Percentiles rank a stretch among this genome's conserved stretches.
Evolutionary conservation across 2,797 vertebrate species (phyloP).

Genomic region (Lepus oiostolus): DNA sequence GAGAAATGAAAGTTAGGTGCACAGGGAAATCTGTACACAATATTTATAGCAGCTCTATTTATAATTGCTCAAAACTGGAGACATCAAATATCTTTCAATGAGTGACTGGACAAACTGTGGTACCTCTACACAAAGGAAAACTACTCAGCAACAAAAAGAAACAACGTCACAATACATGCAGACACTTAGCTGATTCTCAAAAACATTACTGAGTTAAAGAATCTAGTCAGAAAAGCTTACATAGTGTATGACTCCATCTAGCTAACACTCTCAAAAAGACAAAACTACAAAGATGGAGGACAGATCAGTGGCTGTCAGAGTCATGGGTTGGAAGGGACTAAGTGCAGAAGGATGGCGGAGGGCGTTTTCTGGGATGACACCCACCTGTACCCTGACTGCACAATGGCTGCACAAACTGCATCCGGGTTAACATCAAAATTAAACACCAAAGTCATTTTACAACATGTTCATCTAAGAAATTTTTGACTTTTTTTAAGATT

Average conservation of each 20-base stretch:
- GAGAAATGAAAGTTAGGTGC: slow-evolving; percentile 47
- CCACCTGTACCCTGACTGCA: neutral
- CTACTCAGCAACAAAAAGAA: slow-evolving; percentile 62
- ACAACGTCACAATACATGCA: neutral
- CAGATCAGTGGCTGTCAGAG: neutral
- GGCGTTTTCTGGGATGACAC: neutral
- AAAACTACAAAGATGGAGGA: neutral
- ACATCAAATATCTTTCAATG: slow-evolving; percentile 15
- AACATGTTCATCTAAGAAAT: neutral
- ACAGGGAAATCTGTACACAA: slow-evolving; percentile 26
- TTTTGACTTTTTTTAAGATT: too few relatives aligned
- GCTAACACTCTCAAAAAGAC: neutral
- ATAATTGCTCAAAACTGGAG: slow-evolving; percentile 8
- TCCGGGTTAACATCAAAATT: neutral
- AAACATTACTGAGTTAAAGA: slow-evolving; percentile 13
- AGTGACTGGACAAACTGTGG: neutral
- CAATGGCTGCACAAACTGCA: neutral
- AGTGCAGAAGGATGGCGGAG: neutral
- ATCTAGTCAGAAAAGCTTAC: neutral
- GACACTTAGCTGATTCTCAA: neutral
- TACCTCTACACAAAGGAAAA: slow-evolving; percentile 19
- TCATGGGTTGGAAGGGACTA: neutral
- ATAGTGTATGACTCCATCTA: neutral
- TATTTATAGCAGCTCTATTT: slow-evolving; percentile 11
- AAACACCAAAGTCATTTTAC: neutral